Conservation (phyloP, 2,113 vertebrate species). For the Oenanthe melanoleuca region DNA sequence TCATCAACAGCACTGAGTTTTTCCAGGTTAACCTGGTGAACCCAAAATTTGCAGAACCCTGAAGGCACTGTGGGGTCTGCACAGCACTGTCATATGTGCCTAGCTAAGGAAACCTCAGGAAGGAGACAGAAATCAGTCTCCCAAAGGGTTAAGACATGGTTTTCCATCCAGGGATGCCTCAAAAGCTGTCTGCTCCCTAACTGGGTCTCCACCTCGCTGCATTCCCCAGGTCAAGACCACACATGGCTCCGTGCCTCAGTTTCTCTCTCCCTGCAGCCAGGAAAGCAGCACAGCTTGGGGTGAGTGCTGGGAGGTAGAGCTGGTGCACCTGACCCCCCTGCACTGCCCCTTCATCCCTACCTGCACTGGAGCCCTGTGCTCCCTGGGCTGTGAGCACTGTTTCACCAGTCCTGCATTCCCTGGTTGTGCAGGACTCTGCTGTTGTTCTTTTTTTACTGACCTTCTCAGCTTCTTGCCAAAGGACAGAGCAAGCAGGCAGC, state of each 20-base stretch:
- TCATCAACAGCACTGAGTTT: not conserved
- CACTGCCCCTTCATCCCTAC: not conserved
- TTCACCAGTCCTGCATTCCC: not conserved
- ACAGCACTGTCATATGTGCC: not conserved
- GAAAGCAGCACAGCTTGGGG: not conserved
- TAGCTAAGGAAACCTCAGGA: not conserved
- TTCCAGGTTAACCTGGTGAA: not conserved
- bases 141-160: not conserved
- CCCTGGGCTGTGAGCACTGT: not conserved
- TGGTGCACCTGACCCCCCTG: not conserved
- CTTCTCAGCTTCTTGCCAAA: not conserved
- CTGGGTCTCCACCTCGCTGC: not conserved
- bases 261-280: not conserved
- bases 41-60: not conserved
- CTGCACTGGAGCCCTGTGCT: not conserved
- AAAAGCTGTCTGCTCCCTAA: not conserved
- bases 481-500: not conserved
- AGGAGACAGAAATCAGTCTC: not conserved
- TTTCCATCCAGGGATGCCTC: not conserved
- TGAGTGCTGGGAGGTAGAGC: not conserved
- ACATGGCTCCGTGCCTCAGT: not conserved
- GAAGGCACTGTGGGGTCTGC: not conserved
- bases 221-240: not conserved
- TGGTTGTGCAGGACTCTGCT: not conserved
- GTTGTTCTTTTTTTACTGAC: not conserved